Conservation (phyloP, 2,888 invertebrate genomes). For the Anoncus sp. region DNA sequence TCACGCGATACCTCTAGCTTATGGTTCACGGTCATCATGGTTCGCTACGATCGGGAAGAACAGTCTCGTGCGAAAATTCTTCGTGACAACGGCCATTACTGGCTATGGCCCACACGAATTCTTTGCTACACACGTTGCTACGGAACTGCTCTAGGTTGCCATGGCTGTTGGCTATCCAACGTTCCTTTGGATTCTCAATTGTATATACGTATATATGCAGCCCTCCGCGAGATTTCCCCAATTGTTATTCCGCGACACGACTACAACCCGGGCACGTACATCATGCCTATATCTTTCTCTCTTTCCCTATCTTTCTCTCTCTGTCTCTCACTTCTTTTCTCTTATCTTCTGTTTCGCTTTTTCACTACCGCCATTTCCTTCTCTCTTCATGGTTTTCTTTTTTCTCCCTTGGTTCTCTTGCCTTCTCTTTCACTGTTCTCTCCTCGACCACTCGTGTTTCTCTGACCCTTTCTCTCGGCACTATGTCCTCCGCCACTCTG, state of each 20-base stretch:
- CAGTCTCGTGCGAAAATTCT: conserved; percentile 43
- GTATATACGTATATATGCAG: conserved; percentile 62
- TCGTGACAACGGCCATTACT: conserved; percentile 29
- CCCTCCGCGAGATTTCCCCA: conserved; percentile 73
- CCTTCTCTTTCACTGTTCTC: conserved; percentile 23
- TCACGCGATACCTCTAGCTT: too few relatives aligned
- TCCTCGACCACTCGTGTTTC: conserved; percentile 20
- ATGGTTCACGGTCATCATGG: conserved; percentile 63
- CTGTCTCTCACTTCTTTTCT: conserved; percentile 27
- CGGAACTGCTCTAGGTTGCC: conserved; percentile 20
- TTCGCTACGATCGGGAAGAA: conserved; percentile 31
- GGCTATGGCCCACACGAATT: too few relatives aligned
- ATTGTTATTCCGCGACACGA: conserved; percentile 79
- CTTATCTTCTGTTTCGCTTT: conserved; percentile 45
- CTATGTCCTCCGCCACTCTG: conserved; percentile 62
- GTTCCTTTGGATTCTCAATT: conserved; percentile 33
- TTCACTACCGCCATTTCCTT: conserved; percentile 37
- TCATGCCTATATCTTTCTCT: conserved; percentile 49
- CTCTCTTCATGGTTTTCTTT: background rate
- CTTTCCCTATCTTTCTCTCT: conserved; percentile 10
- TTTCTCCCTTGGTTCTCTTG: background rate
- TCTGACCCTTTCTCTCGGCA: conserved; percentile 22
- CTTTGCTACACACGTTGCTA: conserved; percentile 36
- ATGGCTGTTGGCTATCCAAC: conserved; percentile 33
- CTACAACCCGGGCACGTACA: conserved; percentile 73